Evolutionary conservation across 2,113 vertebrate species (phyloP).

Genomic region (Mirounga angustirostris): DNA sequence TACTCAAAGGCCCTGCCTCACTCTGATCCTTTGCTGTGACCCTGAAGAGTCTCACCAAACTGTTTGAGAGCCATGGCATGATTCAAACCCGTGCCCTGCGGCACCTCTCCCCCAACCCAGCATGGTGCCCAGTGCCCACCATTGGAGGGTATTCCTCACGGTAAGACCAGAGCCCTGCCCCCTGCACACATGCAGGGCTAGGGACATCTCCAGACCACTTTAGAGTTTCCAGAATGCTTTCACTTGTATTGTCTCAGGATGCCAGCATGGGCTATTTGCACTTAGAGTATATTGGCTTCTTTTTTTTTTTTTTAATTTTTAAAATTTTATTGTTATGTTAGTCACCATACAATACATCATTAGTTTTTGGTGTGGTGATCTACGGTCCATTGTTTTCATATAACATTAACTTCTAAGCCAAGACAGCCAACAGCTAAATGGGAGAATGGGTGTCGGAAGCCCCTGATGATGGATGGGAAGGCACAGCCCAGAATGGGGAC

Average conservation of each 20-base stretch:
- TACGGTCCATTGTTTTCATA: no score
- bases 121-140: background rate
- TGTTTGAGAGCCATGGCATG: background rate
- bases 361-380: no score
- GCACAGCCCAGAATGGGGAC: background rate
- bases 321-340: no score
- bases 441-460: background rate
- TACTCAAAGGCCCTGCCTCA: background rate
- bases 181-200: background rate
- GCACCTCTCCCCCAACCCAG: background rate
- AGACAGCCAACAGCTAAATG: background rate
- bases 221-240: background rate
- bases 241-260: background rate
- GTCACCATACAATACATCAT: no score
- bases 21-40: background rate
- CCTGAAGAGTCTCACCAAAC: background rate
- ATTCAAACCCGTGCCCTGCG: background rate
- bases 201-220: background rate
- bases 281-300: background rate
- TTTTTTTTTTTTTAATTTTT: no score
- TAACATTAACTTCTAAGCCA: background rate
- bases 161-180: background rate
- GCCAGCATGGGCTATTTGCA: background rate
- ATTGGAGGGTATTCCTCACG: background rate
- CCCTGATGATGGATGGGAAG: background rate